Conservation (phyloP, 2,888 invertebrate species). For the Diarsia rubi region DNA sequence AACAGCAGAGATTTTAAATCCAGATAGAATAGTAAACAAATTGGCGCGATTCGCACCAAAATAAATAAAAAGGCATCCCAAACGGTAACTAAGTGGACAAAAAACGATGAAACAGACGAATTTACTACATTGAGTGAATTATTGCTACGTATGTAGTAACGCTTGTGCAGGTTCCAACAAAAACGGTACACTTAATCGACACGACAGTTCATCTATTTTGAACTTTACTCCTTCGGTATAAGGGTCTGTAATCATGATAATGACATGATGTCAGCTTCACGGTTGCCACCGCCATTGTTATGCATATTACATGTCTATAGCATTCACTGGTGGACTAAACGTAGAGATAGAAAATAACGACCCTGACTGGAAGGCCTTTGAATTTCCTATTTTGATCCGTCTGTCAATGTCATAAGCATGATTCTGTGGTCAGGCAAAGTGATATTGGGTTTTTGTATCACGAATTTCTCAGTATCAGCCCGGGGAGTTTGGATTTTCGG, state of each 20-base stretch:
- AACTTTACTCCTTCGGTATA: conserved; percentile 51
- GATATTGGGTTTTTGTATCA: neutral
- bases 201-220: conserved; percentile 42
- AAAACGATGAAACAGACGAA: conserved; percentile 51
- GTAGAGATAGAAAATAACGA: conserved; percentile 40
- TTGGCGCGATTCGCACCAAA: conserved; percentile 16
- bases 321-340: conserved; percentile 55
- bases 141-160: conserved; percentile 50
- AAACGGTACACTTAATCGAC: conserved; percentile 59
- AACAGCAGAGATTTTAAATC: conserved; percentile 8
- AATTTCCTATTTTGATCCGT: conserved; percentile 17
- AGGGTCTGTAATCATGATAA: conserved; percentile 58
- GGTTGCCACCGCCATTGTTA: conserved; percentile 65
- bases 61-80: conserved; percentile 27
- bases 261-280: conserved; percentile 62
- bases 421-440: neutral
- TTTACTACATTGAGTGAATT: conserved; percentile 59
- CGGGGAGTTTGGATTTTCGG: conserved; percentile 4
- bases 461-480: too few relatives aligned
- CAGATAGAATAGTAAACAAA: conserved; percentile 33
- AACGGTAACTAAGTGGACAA: conserved; percentile 39
- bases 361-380: conserved; percentile 49
- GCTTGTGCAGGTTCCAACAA: conserved; percentile 47
- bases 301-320: conserved; percentile 69
- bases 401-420: neutral